Evolutionary conservation across 2,888 invertebrate genomes (phyloP).

Genomic region (Trachelus troglodyta): DNA sequence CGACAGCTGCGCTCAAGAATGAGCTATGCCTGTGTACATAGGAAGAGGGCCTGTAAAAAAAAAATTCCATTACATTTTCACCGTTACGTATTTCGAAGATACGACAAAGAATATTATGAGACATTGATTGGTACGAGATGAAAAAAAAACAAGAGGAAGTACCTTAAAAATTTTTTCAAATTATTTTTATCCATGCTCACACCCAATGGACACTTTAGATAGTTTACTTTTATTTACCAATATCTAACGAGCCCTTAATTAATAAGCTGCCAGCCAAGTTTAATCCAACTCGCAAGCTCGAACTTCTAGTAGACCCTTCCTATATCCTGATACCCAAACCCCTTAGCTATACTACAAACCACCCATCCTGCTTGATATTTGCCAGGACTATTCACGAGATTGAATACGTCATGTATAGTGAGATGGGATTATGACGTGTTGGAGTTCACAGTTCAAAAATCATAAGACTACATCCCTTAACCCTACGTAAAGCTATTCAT

Average conservation of each 20-base stretch:
- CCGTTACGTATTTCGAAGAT: too few species aligned
- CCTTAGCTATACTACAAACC: slow-evolving; percentile 12
- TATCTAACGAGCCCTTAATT: slow-evolving; percentile 46
- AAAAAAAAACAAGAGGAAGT: slow-evolving; percentile 9
- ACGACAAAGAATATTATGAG: too few species aligned
- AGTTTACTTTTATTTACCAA: slow-evolving; percentile 26
- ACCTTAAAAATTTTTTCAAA: not conserved
- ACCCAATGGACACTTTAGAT: slow-evolving; percentile 8
- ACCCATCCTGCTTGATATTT: slow-evolving; percentile 20
- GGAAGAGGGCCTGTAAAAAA: not conserved
- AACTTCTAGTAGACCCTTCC: slow-evolving; percentile 28
- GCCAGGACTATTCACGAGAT: slow-evolving; percentile 26
- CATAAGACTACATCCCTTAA: not conserved
- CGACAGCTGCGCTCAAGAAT: slow-evolving; percentile 36
- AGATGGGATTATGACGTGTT: not conserved
- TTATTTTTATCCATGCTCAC: not conserved
- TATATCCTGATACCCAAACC: slow-evolving; percentile 2
- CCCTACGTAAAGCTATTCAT: not conserved
- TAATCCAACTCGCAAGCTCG: slow-evolving; percentile 38
- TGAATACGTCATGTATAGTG: not conserved
- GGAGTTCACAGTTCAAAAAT: not conserved
- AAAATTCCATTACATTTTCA: too few species aligned
- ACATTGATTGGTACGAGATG: not conserved
- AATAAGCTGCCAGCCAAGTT: slow-evolving; percentile 44
- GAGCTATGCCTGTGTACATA: not conserved